phyloP scores from a whole-genome alignment of 2,113 vertebrate species.

The Mus pahari region DNA sequence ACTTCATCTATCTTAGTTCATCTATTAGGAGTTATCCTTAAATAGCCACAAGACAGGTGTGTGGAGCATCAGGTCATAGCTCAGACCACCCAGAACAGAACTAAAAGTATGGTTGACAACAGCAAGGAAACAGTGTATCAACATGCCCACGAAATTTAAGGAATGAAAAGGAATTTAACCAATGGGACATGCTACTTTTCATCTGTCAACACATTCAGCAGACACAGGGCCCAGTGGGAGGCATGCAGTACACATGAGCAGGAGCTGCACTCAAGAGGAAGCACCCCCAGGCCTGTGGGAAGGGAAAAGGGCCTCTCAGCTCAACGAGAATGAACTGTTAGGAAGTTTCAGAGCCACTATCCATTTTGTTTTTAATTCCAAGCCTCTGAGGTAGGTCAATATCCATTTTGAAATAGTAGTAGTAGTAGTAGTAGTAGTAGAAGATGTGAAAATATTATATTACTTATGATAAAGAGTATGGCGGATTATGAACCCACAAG shows the following conservation, averaged over 20 bases:
- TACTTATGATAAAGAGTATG: constrained; percentile 32
- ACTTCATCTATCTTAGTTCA: neutral
- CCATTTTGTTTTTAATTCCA: constrained; percentile 77
- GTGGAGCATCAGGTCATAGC: neutral
- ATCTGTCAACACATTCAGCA: neutral
- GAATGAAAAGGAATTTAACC: neutral
- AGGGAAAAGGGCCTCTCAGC: neutral
- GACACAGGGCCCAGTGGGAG: constrained; percentile 49
- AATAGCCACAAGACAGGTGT: neutral
- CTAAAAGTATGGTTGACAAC: constrained; percentile 22
- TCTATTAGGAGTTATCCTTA: no score
- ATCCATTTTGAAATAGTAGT: constrained; percentile 54
- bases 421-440: neutral
- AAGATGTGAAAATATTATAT: constrained; percentile 36
- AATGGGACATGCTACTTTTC: constrained; percentile 29
- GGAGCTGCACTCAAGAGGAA: constrained; percentile 23
- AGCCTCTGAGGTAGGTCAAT: neutral
- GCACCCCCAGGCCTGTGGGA: constrained; percentile 30
- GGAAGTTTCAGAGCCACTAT: constrained; percentile 84
- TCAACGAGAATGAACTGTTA: constrained; percentile 30
- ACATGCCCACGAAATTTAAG: neutral
- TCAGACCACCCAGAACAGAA: neutral
- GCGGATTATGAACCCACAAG: neutral
- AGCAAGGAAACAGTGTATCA: constrained; percentile 3
- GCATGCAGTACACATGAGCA: constrained; percentile 81